Percentiles rank a stretch among this genome's conserved stretches.
phyloP scores from a whole-genome alignment of 2,888 invertebrate species.

The Dicycla oo region DNA sequence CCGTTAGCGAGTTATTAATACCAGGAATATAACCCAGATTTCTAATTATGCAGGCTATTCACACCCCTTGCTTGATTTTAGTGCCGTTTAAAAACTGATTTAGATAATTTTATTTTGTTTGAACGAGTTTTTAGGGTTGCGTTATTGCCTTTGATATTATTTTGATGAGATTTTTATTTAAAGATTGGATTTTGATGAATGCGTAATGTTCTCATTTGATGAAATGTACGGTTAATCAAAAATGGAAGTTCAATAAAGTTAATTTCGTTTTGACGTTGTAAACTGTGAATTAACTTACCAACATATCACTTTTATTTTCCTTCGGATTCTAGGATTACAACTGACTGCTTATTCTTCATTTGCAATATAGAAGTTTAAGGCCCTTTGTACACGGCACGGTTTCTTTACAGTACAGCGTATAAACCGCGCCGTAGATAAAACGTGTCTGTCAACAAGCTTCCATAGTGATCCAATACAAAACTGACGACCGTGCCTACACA shows the following conservation, averaged over 20 bases:
- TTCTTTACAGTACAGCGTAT: too few species aligned
- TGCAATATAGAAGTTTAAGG: too few species aligned
- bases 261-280: constrained; percentile 1
- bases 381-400: too few species aligned
- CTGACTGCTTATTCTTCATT: too few species aligned
- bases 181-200: constrained; percentile 4
- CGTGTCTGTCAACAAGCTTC: too few species aligned
- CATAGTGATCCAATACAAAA: too few species aligned
- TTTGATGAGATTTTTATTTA: constrained; percentile 11
- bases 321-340: too few species aligned
- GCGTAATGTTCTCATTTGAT: neutral
- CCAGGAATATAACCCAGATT: constrained; percentile 58
- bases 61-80: constrained; percentile 51
- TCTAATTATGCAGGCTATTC: constrained; percentile 53
- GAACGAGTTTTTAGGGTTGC: constrained; percentile 29
- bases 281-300: too few species aligned
- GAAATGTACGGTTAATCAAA: neutral
- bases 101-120: constrained; percentile 46
- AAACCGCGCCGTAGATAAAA: too few species aligned
- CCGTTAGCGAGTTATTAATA: constrained; percentile 64
- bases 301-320: too few species aligned
- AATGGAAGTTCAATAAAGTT: neutral
- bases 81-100: constrained; percentile 47
- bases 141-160: constrained; percentile 1
- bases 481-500: too few species aligned